Evolutionary conservation across 2,113 vertebrate genomes (phyloP).

Genomic region (Phylloscopus trochiloides): DNA sequence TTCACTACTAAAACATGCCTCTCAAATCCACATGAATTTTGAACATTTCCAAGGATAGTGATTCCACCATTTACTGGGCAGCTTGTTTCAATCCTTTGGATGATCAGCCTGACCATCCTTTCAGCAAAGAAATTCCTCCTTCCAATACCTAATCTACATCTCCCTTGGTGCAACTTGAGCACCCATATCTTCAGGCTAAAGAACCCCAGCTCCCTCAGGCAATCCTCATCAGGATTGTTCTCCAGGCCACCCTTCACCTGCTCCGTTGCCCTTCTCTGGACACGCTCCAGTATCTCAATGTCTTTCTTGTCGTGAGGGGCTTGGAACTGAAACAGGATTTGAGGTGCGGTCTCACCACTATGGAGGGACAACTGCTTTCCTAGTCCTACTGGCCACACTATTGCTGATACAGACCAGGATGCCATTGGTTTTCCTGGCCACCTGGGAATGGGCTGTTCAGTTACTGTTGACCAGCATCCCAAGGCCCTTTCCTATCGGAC

Average conservation of each 20-base stretch:
- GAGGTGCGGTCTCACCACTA: no score
- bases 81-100: background rate
- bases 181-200: background rate
- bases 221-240: background rate
- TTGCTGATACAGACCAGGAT: background rate
- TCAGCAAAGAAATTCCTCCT: background rate
- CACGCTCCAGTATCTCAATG: background rate
- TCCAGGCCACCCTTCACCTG: background rate
- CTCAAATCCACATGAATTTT: background rate
- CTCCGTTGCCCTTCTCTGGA: background rate
- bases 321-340: background rate
- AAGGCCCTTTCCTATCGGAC: background rate
- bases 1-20: background rate
- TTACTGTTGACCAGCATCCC: background rate
- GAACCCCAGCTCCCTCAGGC: background rate
- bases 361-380: fast-evolving
- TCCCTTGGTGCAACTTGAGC: background rate
- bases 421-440: background rate
- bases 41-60: background rate
- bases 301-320: background rate
- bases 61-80: background rate
- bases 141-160: background rate
- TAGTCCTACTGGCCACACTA: background rate
- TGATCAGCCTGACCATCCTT: background rate
- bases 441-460: background rate